Evolutionary conservation across 2,113 vertebrate species (phyloP).

Genomic region (Coreoperca whiteheadi): DNA sequence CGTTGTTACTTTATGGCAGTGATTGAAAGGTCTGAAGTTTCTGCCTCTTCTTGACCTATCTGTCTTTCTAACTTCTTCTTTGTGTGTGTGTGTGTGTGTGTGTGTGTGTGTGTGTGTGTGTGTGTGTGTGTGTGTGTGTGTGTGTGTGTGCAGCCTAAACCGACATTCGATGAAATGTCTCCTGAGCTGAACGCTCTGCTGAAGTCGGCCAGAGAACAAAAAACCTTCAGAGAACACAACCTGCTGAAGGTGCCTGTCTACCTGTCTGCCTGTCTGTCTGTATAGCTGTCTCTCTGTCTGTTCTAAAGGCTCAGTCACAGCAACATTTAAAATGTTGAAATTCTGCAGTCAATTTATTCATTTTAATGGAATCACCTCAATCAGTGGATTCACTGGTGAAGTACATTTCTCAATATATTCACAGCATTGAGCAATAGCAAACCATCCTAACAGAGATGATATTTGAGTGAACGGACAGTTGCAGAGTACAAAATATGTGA

Average conservation of each 20-base stretch:
- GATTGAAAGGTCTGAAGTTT: not conserved
- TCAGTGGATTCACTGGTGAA: too few relatives aligned
- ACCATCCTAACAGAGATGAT: too few relatives aligned
- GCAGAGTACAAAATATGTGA: too few relatives aligned
- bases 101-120: conserved; percentile 20
- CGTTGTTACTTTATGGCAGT: not conserved
- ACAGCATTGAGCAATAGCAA: too few relatives aligned
- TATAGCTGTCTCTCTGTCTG: not conserved
- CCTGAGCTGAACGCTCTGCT: conserved; percentile 68
- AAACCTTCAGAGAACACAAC: conserved; percentile 61
- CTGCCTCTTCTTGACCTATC: not conserved
- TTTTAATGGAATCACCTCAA: too few relatives aligned
- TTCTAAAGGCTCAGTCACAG: too few relatives aligned
- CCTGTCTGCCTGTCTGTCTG: not conserved
- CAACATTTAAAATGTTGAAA: too few relatives aligned
- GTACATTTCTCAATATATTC: too few relatives aligned
- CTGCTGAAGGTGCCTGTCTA: conserved; percentile 62
- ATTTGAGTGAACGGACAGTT: too few relatives aligned
- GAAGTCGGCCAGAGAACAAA: conserved; percentile 59
- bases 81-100: conserved; percentile 7
- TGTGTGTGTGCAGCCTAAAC: conserved; percentile 55
- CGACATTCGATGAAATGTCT: conserved; percentile 67
- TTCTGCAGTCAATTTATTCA: too few relatives aligned
- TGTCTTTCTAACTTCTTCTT: not conserved
- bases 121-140: conserved; percentile 14